Evolutionary conservation across 2,888 invertebrate species (phyloP).

Genomic region (Dyspetes luteomarginatus): DNA sequence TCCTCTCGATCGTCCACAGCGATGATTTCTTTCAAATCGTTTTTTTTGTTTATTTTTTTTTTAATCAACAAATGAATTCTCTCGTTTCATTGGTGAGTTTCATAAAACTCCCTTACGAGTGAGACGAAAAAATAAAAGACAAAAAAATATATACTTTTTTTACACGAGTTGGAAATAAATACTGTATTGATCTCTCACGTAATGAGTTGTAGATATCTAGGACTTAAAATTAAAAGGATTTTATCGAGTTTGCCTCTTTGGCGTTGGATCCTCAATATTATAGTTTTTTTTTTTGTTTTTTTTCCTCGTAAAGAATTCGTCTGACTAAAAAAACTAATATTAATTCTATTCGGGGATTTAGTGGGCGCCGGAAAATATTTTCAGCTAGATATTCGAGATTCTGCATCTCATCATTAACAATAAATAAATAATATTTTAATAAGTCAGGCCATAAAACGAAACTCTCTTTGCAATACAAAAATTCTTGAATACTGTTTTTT

Average conservation of each 20-base stretch:
- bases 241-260: no score
- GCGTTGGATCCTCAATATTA: no score
- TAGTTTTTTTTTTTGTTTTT: no score
- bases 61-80: constrained; percentile 31
- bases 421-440: constrained; percentile 49
- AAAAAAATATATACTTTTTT: background rate
- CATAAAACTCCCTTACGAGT: no score
- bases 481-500: constrained; percentile 51
- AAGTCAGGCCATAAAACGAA: constrained; percentile 30
- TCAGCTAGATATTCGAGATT: background rate
- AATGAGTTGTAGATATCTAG: no score
- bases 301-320: constrained; percentile 23
- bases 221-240: no score
- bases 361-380: background rate
- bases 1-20: background rate
- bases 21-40: background rate
- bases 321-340: constrained; percentile 3
- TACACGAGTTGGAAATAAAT: constrained; percentile 52
- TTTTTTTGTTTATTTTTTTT: background rate
- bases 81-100: no score
- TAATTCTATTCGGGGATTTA: background rate
- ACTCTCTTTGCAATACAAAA: constrained; percentile 9
- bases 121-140: constrained; percentile 4
- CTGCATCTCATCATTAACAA: constrained; percentile 1
- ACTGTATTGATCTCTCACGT: constrained; percentile 35